phyloP scores from a whole-genome alignment of 2,888 invertebrate genomes.

The Piscicola geometra region DNA sequence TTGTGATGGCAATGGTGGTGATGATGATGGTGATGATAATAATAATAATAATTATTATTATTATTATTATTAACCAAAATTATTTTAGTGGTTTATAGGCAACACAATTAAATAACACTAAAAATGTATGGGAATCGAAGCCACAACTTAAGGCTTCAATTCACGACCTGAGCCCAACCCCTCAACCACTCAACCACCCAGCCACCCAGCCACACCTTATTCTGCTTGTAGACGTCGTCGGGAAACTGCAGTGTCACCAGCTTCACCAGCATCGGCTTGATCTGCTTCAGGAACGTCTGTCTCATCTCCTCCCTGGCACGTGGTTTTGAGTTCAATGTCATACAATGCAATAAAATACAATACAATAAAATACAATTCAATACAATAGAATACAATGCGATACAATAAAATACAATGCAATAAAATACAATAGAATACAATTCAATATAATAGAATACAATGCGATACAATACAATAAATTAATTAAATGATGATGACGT shows the following conservation, averaged over 20 bases:
- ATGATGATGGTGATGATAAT: background rate
- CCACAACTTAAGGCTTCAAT: background rate
- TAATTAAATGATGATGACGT: too few species aligned
- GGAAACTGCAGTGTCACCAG: constrained; percentile 25
- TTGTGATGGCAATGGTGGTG: background rate
- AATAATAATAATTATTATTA: background rate
- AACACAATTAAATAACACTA: background rate
- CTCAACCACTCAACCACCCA: too few species aligned
- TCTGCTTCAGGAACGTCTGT: constrained; percentile 29
- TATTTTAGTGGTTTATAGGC: background rate
- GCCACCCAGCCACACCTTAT: too few species aligned
- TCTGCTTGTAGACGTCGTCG: constrained; percentile 22
- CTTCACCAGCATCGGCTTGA: constrained; percentile 32
- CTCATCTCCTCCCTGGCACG: constrained; percentile 18
- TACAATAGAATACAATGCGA: too few species aligned
- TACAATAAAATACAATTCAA: too few species aligned
- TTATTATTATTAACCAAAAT: background rate
- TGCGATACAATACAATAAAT: too few species aligned
- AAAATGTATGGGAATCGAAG: background rate
- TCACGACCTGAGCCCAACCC: too few species aligned
- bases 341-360: too few species aligned
- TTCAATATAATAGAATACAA: too few species aligned
- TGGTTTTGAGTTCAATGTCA: background rate
- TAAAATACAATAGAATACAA: too few species aligned
- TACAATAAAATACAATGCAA: too few species aligned